Percentiles rank a stretch among this genome's conserved stretches.
Evolutionary conservation across 2,888 invertebrate genomes (phyloP).

Genomic region (Coremacera marginata): DNA sequence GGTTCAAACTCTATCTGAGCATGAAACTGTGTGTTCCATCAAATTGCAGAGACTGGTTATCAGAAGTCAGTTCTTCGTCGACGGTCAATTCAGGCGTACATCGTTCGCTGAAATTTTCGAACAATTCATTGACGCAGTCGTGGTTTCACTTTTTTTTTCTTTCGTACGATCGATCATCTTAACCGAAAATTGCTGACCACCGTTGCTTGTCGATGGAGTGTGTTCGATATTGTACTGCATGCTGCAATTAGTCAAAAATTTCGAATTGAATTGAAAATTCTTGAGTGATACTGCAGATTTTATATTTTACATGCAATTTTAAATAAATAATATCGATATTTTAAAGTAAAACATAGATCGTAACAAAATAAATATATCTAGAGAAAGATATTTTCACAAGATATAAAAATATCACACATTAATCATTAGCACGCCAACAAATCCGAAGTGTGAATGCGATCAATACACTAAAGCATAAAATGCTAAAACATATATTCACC

Average conservation of each 20-base stretch:
- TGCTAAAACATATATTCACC: conserved; percentile 64
- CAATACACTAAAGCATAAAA: conserved; percentile 45
- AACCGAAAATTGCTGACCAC: background rate
- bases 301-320: too few relatives aligned
- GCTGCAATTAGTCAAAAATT: background rate
- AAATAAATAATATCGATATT: too few relatives aligned
- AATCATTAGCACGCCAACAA: background rate
- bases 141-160: conserved; percentile 49
- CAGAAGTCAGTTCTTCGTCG: conserved; percentile 65
- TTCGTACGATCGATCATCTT: background rate
- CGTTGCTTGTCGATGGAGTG: background rate
- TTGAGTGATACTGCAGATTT: too few relatives aligned
- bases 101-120: conserved; percentile 37
- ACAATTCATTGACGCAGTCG: conserved; percentile 31
- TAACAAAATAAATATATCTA: too few relatives aligned
- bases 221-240: background rate
- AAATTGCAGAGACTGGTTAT: conserved; percentile 13
- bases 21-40: background rate
- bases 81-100: conserved; percentile 69
- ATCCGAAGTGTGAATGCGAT: background rate
- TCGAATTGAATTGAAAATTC: too few relatives aligned
- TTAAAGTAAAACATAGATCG: too few relatives aligned
- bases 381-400: too few relatives aligned
- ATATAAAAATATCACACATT: too few relatives aligned
- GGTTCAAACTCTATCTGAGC: background rate